Conservation (phyloP, 2,113 vertebrate genomes). For the Origma solitaria region DNA sequence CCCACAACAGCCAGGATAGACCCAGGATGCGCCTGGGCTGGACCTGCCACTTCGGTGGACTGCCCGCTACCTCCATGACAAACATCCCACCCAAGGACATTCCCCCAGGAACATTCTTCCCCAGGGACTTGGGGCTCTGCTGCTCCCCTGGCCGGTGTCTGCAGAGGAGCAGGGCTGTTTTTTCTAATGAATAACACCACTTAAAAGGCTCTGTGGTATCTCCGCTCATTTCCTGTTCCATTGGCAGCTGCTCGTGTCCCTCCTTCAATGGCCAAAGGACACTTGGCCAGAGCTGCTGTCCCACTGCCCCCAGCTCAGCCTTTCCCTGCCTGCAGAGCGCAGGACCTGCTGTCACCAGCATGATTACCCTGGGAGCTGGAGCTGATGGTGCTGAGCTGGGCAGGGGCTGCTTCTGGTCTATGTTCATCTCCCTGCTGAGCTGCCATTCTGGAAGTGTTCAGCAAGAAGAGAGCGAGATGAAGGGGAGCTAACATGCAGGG, state of each 20-base stretch:
- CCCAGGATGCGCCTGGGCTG: not conserved
- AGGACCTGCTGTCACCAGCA: not conserved
- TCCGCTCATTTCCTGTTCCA: accelerated
- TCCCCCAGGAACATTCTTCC: not conserved
- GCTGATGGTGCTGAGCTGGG: accelerated
- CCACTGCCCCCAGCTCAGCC: not conserved
- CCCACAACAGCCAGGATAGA: not conserved
- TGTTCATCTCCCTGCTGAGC: not conserved
- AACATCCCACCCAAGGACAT: accelerated
- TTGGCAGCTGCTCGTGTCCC: accelerated
- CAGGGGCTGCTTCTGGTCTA: not conserved
- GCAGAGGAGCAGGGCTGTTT: accelerated
- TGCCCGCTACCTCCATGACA: accelerated
- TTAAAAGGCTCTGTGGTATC: not conserved
- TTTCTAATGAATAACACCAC: not conserved
- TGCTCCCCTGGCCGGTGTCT: not conserved
- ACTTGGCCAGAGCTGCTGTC: not conserved
- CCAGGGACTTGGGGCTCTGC: not conserved
- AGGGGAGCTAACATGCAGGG: accelerated
- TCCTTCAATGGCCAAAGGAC: not conserved
- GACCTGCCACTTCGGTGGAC: not conserved
- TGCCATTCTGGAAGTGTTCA: not conserved
- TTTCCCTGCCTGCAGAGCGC: accelerated
- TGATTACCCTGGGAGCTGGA: not conserved
- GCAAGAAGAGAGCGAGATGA: accelerated